Evolutionary conservation across 1,140 invertebrate species (phyloP), one percentile per base, ranked within the genome.

Genomic region (Muscidifurax raptorellus): DNA sequence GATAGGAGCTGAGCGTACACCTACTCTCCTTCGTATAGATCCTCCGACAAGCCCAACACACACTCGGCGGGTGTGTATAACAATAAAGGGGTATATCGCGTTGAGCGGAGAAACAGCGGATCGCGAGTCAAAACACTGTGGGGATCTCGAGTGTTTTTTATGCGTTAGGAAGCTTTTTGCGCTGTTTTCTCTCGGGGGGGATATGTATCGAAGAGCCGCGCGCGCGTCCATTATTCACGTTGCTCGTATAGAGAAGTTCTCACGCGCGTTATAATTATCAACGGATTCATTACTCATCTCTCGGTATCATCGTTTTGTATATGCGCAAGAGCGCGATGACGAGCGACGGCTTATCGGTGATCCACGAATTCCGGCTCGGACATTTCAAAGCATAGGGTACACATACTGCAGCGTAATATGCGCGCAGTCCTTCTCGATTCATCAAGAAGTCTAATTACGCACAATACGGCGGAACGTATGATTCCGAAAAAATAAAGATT

Each of bases 71-170:
- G 88, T 88, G 85, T 84, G 86, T 85, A 87, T 90, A 90, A 90
- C 90, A 90, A 40, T 40, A 40, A 90, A 90, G 88, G 88, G 89
- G 89, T 90, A 82, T 89, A 85, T 67, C 84, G n/a, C n/a, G 67
- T 76, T 77, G 27, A 32, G 36, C 6, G 40, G n/a, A 72, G 15
- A 71, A 72, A 80, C 13, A 30, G 27, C 25, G 13, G 64, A 69
- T 47, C 64, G n/a, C n/a, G 3, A 71, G 66, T 47, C 27, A 69
- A 71, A 80, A 80, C 66, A 71, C 25, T 80, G 22, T 9, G 9
- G 7, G 10, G 28, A 3, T 27, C 27, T 13, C 12, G 59, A 64
- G 36, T 40, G 36, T n/a, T n/a, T 59, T n/a, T 59, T 7, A 18
- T 22, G 52, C 6, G 22, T 59, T 59, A 59, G 52, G 0, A 18